Base-by-base conservation (phyloP, 2,888 invertebrate species). In the Meandrusa payeni region DNA sequence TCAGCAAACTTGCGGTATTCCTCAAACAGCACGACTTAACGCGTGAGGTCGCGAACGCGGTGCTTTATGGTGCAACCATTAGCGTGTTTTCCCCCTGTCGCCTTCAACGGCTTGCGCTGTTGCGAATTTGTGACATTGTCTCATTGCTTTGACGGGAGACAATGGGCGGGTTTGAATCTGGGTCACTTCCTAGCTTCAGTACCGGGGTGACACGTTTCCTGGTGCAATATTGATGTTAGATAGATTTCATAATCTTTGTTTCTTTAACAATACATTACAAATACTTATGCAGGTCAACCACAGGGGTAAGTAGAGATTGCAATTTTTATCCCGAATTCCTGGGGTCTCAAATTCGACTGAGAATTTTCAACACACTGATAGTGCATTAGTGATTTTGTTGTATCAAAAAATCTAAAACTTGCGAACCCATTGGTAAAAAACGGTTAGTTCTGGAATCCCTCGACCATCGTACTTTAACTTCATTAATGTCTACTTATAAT, bases 71-170 rank as follows among this genome's bases (percentile, higher is more conserved):
- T 22, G 27, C 20, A 24, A 34, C 39, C 12, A 29, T 19, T 12
- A 34, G 6, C 34, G 28, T 28, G 39, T 29, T 45, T 26, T 39
- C 39, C 28, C 19, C 9, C 34, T 40, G 44, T 40, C 34, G 34
- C 33, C 23, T 36, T 42, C 15, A 28, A 36, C 12, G 15, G 26
- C 26, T 33, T 32, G 33, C 27, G 17, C 17, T 39, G 39, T 45
- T 23, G 12, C 33, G 34, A 28, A 40, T 45, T 45, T 39, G 44
- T 39, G 44, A 45, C 44, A 45, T 24, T 39, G 44, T 45, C 39
- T 45, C 33, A 38, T 45, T 45, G 44, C 28, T 28, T 39, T 45
- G 44, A 39, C 39, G 39, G 33, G 39, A 34, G 44, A 45, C 43
- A 44, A 44, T 44, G 17, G 43, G 32, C 32, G 32, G 27, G 10